A percentile compares a stretch with the other conserved stretches of the same genome.
Evolutionary conservation across 2,888 invertebrate species (phyloP).

Genomic region (Cephus sareptanus): DNA sequence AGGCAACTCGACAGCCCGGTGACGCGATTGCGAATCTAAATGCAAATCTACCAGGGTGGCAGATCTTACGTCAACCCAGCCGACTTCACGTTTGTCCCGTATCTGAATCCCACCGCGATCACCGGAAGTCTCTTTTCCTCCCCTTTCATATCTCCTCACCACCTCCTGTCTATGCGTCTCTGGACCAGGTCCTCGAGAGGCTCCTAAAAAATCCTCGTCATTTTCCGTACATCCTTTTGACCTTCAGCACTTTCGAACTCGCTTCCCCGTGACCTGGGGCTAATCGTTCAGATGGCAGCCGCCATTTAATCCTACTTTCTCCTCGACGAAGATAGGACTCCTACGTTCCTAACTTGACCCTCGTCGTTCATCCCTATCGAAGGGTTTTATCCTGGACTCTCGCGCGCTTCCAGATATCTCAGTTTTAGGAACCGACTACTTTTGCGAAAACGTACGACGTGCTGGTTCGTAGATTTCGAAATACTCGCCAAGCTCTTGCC

Average conservation of each 20-base stretch:
- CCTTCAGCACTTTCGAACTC: not conserved
- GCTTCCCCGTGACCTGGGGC: not conserved
- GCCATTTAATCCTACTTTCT: not conserved
- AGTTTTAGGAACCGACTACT: not conserved
- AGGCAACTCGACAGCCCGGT: slow-evolving; percentile 6
- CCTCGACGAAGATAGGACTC: not conserved
- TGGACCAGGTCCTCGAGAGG: not conserved
- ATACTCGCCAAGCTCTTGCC: not conserved
- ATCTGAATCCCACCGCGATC: not conserved
- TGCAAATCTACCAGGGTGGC: slow-evolving; percentile 18
- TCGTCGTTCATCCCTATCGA: not conserved
- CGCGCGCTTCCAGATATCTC: not conserved
- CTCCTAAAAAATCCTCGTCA: not conserved
- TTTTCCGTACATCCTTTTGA: not conserved
- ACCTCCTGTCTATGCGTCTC: not conserved
- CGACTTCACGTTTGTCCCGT: not conserved
- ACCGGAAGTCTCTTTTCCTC: not conserved
- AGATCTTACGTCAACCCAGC: not conserved
- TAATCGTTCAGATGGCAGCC: not conserved
- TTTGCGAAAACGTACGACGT: not conserved
- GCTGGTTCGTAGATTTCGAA: not conserved
- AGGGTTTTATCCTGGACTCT: not conserved
- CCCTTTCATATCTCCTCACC: not conserved
- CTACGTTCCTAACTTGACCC: not conserved
- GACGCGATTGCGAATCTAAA: slow-evolving; percentile 27